Conservation (phyloP, 1,140 invertebrate species). For the Rhizoglyphus robini region DNA sequence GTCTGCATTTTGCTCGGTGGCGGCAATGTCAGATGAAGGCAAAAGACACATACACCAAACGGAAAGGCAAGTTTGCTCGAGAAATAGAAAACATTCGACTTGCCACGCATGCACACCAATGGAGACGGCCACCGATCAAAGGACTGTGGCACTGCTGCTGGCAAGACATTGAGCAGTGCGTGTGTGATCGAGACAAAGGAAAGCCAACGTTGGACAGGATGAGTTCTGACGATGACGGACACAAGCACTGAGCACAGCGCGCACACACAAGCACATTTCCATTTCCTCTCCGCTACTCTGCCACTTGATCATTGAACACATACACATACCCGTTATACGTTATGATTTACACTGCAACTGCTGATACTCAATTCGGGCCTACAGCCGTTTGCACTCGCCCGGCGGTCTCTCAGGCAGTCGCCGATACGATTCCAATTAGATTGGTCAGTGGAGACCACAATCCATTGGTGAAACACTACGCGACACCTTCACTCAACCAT, state of each 20-base stretch:
- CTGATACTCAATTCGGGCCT: neutral
- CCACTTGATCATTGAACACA: neutral
- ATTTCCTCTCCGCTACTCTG: neutral
- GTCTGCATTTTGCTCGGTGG: neutral
- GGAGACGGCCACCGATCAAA: too few species aligned
- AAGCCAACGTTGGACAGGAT: conserved; percentile 6
- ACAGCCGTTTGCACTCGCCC: neutral
- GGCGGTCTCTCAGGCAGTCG: too few species aligned
- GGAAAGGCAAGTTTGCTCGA: conserved; percentile 6
- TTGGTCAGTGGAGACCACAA: too few species aligned
- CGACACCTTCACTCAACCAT: too few species aligned
- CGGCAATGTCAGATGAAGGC: neutral
- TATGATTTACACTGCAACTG: neutral
- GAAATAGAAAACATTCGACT: conserved; percentile 6
- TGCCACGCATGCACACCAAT: conserved; percentile 4
- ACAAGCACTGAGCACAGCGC: neutral
- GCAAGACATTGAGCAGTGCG: neutral
- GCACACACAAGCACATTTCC: neutral
- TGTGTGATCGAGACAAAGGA: conserved; percentile 5
- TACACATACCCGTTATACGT: neutral
- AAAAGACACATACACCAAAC: conserved; percentile 7
- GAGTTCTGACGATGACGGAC: too few species aligned
- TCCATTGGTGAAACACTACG: too few species aligned
- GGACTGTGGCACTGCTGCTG: too few species aligned
- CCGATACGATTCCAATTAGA: too few species aligned